Conservation (phyloP, 1,140 invertebrate species). For the Polypedilum pembai region DNA sequence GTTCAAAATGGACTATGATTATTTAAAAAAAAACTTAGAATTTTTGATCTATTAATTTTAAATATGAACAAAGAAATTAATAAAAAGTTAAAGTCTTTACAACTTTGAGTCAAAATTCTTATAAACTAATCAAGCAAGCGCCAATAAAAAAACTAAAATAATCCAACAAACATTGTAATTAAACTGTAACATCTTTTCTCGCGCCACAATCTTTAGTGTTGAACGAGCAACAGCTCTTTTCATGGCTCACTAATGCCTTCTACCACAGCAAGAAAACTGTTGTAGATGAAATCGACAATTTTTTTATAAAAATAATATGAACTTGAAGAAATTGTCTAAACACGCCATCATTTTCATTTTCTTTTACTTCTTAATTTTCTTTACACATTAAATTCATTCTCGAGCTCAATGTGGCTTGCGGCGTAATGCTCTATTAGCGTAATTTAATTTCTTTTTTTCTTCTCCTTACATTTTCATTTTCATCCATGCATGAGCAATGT, state of each 20-base stretch:
- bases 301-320: not conserved
- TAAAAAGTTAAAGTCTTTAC: not conserved
- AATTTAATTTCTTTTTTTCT: slow-evolving; percentile 28
- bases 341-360: slow-evolving; percentile 23
- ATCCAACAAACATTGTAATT: slow-evolving; percentile 6
- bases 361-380: slow-evolving; percentile 21
- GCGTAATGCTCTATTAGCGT: slow-evolving; percentile 22
- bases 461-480: not conserved
- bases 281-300: not conserved
- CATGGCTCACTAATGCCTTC: not conserved
- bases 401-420: not conserved
- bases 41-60: no score
- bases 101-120: not conserved
- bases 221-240: not conserved
- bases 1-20: not conserved
- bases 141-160: not conserved
- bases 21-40: not conserved
- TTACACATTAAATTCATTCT: not conserved
- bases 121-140: not conserved
- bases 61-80: not conserved
- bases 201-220: not conserved
- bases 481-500: not conserved
- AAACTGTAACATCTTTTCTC: not conserved
- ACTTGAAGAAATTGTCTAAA: slow-evolving; percentile 5
- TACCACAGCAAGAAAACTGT: not conserved